Conservation (phyloP, 2,888 invertebrate species). For the Nymphalis urticae region DNA sequence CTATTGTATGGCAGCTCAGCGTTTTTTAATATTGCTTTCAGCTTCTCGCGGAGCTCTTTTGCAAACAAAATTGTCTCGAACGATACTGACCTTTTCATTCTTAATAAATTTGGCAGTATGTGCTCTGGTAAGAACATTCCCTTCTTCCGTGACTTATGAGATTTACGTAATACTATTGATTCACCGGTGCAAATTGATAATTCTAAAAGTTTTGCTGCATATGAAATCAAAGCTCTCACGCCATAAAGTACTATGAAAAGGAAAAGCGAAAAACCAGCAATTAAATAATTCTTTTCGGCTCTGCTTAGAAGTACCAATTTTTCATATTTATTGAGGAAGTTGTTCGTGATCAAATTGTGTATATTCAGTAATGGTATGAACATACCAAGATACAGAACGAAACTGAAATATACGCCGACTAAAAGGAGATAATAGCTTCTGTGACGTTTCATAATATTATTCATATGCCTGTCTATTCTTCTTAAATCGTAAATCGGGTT, state of each 20-base stretch:
- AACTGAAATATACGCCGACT: constrained; percentile 51
- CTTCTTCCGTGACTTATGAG: constrained; percentile 32
- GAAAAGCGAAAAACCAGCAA: constrained; percentile 70
- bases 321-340: constrained; percentile 49
- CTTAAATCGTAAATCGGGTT: constrained; percentile 64
- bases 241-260: constrained; percentile 63
- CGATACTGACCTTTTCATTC: constrained; percentile 64
- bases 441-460: constrained; percentile 43
- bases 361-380: constrained; percentile 58
- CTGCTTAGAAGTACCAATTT: constrained; percentile 53
- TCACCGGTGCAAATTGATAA: constrained; percentile 45
- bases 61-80: constrained; percentile 63
- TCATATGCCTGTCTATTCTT: constrained; percentile 51
- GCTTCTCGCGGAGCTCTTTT: constrained; percentile 60
- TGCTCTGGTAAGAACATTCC: constrained; percentile 39
- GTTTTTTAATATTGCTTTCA: constrained; percentile 54
- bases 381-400: constrained; percentile 64
- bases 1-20: constrained; percentile 47
- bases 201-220: constrained; percentile 54
- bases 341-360: constrained; percentile 50
- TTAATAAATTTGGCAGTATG: constrained; percentile 56
- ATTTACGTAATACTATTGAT: constrained; percentile 32
- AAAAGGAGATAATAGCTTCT: constrained; percentile 45
- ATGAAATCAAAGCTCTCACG: constrained; percentile 53
- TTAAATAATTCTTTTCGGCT: constrained; percentile 65